These are phyloP conservation scores for Rhadinocentrus ornatus DNA, from an alignment of 2,797 vertebrate species.

Conservation along the genomic window DNA sequence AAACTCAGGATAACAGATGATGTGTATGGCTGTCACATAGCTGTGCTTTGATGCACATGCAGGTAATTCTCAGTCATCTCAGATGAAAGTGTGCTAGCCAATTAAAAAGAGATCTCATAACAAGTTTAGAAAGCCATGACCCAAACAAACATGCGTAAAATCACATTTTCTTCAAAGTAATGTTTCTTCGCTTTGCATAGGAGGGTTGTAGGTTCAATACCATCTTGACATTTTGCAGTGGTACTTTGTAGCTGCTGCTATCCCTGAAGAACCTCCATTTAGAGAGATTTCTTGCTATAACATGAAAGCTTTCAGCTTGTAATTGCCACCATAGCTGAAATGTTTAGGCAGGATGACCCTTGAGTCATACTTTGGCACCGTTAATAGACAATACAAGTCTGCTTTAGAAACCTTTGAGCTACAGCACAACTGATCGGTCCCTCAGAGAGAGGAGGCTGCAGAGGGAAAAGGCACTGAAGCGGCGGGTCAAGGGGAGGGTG, in stretches of 20 bases:
- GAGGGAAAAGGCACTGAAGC: constrained; percentile 41
- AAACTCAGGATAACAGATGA: constrained; percentile 36
- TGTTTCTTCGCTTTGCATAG: constrained; percentile 35
- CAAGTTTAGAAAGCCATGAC: constrained; percentile 78
- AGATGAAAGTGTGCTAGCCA: constrained; percentile 80
- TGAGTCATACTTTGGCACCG: constrained; percentile 44
- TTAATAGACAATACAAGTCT: constrained; percentile 30
- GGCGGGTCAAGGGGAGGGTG: constrained; percentile 40
- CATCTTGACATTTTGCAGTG: constrained; percentile 30
- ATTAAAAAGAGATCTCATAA: constrained; percentile 83
- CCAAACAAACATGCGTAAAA: constrained; percentile 77
- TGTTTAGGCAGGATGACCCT: constrained; percentile 26
- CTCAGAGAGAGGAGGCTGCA: constrained; percentile 23
- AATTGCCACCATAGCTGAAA: constrained; percentile 25
- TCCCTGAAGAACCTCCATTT: constrained; percentile 21
- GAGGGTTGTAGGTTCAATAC: constrained; percentile 22
- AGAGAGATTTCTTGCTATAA: constrained; percentile 27
- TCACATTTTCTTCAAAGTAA: constrained; percentile 65
- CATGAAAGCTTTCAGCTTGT: constrained; percentile 21
- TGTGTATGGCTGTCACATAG: constrained; percentile 68
- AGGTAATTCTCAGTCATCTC: constrained; percentile 75
- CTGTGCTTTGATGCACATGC: constrained; percentile 77
- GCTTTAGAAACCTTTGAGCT: constrained; percentile 53
- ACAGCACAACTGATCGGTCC: constrained; percentile 44
- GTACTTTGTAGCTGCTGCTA: constrained; percentile 23